Conservation (phyloP, 2,888 invertebrate species). For the Sepiola atlantica region DNA sequence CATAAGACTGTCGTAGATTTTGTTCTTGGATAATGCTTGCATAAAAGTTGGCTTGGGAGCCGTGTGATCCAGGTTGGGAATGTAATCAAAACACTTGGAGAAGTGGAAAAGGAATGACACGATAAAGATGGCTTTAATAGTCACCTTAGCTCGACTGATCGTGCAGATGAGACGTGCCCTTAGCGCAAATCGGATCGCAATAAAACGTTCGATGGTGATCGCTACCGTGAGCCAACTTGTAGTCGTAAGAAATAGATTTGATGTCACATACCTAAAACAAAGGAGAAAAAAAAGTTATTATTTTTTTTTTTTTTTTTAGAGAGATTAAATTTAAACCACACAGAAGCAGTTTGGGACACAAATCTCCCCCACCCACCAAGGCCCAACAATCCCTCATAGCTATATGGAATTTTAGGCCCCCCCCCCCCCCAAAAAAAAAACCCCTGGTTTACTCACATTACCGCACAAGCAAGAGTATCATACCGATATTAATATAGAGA, state of each 20-base stretch:
- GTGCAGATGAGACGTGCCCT: slow-evolving; percentile 57
- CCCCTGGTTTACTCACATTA: too few relatives aligned
- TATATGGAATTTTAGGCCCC: too few relatives aligned
- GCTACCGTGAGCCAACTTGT: slow-evolving; percentile 63
- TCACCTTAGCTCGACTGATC: slow-evolving; percentile 53
- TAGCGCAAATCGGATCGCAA: slow-evolving; percentile 59
- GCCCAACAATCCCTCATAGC: too few relatives aligned
- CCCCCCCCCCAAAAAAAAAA: too few relatives aligned
- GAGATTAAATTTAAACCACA: too few relatives aligned
- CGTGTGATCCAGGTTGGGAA: slow-evolving; percentile 54
- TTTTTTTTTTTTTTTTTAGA: neutral
- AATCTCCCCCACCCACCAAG: too few relatives aligned
- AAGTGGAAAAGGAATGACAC: slow-evolving; percentile 57
- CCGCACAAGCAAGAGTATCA: too few relatives aligned
- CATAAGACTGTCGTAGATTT: slow-evolving; percentile 54
- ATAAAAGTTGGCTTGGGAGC: slow-evolving; percentile 47
- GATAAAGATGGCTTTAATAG: slow-evolving; percentile 56
- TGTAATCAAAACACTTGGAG: slow-evolving; percentile 59
- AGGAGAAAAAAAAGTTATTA: neutral
- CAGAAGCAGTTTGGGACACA: too few relatives aligned
- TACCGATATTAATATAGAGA: too few relatives aligned
- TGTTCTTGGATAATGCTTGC: slow-evolving; percentile 52
- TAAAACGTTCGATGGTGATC: slow-evolving; percentile 60
- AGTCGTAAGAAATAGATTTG: slow-evolving; percentile 58
- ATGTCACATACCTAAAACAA: slow-evolving; percentile 55